Conservation (phyloP, 1,140 invertebrate species). For the Diachasma alloeum region DNA sequence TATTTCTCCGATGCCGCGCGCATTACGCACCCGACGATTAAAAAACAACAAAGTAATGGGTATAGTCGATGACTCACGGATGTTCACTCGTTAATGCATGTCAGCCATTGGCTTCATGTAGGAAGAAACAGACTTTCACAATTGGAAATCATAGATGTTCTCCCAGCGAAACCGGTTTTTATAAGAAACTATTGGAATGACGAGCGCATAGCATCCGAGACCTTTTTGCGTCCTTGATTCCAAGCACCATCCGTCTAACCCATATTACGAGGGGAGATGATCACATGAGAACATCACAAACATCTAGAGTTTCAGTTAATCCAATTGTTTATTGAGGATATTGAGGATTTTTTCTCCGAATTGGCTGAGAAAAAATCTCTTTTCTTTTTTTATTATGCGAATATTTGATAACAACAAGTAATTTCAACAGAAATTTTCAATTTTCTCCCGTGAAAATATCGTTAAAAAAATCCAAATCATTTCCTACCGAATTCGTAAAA, state of each 20-base stretch:
- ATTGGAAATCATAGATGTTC: slow-evolving; percentile 24
- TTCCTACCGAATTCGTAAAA: no score
- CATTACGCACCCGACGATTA: background rate
- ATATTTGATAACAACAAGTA: no score
- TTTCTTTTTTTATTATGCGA: no score
- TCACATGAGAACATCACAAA: background rate
- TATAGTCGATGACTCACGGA: background rate
- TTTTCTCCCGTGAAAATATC: no score
- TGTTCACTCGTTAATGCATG: slow-evolving; percentile 11
- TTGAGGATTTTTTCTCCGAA: no score
- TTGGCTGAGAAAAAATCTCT: no score
- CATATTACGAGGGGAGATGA: background rate
- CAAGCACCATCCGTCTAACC: background rate
- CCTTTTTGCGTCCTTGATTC: background rate
- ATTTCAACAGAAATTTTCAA: no score
- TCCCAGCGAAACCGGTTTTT: slow-evolving; percentile 13
- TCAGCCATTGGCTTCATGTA: background rate
- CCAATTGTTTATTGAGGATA: no score
- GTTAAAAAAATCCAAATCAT: no score
- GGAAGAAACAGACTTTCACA: slow-evolving; percentile 18
- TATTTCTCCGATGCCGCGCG: no score
- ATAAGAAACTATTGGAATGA: background rate
- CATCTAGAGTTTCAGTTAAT: no score
- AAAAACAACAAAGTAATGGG: background rate
- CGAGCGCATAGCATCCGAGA: background rate